Evolutionary conservation across 2,797 vertebrate species (phyloP), one percentile per base, ranked within the genome.

Genomic region (Antennarius maculatus): DNA sequence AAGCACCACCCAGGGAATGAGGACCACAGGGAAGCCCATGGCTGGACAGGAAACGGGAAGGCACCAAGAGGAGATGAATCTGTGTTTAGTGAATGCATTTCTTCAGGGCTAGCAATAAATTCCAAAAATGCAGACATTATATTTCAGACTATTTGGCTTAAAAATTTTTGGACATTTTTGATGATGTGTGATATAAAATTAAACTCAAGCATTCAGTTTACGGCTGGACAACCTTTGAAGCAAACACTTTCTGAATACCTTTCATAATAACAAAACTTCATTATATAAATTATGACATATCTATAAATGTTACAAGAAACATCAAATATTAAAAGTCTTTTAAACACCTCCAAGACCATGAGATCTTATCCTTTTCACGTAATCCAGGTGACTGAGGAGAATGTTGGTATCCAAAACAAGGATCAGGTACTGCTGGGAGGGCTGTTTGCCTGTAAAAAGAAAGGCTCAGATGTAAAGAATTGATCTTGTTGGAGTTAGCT

Each of bases 1-100:
- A 0, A 99, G 91, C 49, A 99, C 97, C 0, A 97, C 95, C 97
- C 97, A 99, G 42, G 97, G 97, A 77, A 99, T 94, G 71, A 99
- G 92, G 76, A 98, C 80, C 0, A 93, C 74, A 61, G 96, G 94
- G 55, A 87, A 91, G 18, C 94, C 93, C 51, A 95, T 61, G 0
- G 82, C 96, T 98, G 66, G 69, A 55, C 46, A 43, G 0, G 5
- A 54, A 6, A 2, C 2, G 23, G 27, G 29, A 6, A 66, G 6
- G 69, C 18, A 65, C 4, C 4, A 41, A 29, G 27, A 3, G 8
- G 17, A n/a, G 39, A 41, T 58, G 3, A 71, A 11, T 54, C 7
- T 14, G 47, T 41, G 29, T 52, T 59, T 59, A 48, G 46, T 9
- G 16, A 43, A 8, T 15, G 6, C 13, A 27, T 34, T 68, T 49